These are phyloP conservation scores for Apotomis capreana DNA, from an alignment of 2,888 invertebrate species.

Conservation along the genomic window DNA sequence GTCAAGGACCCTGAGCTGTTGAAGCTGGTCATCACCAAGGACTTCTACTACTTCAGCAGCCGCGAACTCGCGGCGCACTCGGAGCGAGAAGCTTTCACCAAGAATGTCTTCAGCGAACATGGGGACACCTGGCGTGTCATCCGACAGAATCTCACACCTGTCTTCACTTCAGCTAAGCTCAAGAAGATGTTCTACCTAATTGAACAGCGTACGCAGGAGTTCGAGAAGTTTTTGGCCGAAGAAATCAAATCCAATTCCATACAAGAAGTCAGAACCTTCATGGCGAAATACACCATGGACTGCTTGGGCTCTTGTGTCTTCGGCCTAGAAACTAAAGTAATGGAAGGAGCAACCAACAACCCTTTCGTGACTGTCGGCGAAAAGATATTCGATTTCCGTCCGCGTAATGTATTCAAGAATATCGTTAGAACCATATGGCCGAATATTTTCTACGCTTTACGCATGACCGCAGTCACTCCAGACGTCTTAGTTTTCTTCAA, in stretches of 20 bases:
- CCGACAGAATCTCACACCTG: conserved; percentile 64
- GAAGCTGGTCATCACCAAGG: conserved; percentile 62
- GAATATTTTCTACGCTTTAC: conserved; percentile 15
- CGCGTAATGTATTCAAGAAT: neutral
- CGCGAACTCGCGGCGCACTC: conserved; percentile 59
- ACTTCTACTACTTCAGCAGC: conserved; percentile 67
- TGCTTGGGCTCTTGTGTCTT: conserved; percentile 63
- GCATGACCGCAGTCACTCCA: neutral
- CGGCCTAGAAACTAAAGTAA: conserved; percentile 62
- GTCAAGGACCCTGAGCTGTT: conserved; percentile 63
- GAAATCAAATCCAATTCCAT: conserved; percentile 45
- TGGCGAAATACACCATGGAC: conserved; percentile 64
- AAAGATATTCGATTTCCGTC: conserved; percentile 14
- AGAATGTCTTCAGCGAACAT: conserved; percentile 58
- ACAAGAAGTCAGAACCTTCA: conserved; percentile 53
- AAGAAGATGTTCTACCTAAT: conserved; percentile 70
- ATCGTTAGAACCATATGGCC: conserved; percentile 19
- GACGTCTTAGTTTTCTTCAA: conserved; percentile 10
- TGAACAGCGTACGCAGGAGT: conserved; percentile 52
- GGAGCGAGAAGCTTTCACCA: conserved; percentile 55
- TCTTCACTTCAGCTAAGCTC: conserved; percentile 69
- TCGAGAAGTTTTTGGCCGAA: conserved; percentile 57
- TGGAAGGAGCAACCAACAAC: conserved; percentile 46
- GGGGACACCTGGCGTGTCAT: conserved; percentile 68
- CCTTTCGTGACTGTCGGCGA: conserved; percentile 15